phyloP scores from a whole-genome alignment of 2,113 vertebrate genomes.

The Etheostoma cragini region DNA sequence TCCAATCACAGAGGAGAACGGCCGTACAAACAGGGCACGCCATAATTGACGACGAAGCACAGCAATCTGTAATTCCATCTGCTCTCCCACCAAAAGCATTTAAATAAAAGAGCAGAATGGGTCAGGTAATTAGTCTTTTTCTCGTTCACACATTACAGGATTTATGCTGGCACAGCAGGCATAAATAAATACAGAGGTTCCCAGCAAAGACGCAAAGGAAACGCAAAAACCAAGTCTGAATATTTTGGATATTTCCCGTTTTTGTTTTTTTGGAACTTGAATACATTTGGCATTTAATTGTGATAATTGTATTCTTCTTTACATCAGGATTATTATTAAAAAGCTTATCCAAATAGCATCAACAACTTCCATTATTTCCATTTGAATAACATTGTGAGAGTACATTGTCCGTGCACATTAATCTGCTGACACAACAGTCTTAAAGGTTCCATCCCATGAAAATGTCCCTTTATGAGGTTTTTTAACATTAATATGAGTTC shows the following conservation, averaged over 20 bases:
- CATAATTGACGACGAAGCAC: constrained; percentile 61
- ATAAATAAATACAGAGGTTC: constrained; percentile 44
- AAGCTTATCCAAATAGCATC: background rate
- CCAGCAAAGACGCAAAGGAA: constrained; percentile 56
- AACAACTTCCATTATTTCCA: background rate
- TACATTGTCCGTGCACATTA: background rate
- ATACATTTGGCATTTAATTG: background rate
- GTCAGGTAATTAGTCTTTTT: constrained; percentile 59
- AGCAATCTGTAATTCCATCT: constrained; percentile 51
- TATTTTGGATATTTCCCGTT: background rate
- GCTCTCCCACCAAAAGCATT: constrained; percentile 40
- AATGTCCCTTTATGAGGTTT: too few relatives aligned
- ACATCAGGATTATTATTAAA: background rate
- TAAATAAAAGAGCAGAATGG: constrained; percentile 58
- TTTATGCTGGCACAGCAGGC: constrained; percentile 35
- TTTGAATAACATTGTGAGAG: background rate
- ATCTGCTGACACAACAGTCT: constrained; percentile 56
- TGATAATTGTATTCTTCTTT: background rate
- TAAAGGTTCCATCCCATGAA: background rate
- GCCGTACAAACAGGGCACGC: constrained; percentile 56
- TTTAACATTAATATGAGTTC: too few relatives aligned
- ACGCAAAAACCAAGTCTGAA: background rate
- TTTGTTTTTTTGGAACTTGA: background rate
- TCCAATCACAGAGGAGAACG: constrained; percentile 58
- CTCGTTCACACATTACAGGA: constrained; percentile 34